A percentile compares a stretch with the other conserved stretches of the same genome.
phyloP scores from a whole-genome alignment of 2,113 vertebrate genomes.

The Zosterops borbonicus region DNA sequence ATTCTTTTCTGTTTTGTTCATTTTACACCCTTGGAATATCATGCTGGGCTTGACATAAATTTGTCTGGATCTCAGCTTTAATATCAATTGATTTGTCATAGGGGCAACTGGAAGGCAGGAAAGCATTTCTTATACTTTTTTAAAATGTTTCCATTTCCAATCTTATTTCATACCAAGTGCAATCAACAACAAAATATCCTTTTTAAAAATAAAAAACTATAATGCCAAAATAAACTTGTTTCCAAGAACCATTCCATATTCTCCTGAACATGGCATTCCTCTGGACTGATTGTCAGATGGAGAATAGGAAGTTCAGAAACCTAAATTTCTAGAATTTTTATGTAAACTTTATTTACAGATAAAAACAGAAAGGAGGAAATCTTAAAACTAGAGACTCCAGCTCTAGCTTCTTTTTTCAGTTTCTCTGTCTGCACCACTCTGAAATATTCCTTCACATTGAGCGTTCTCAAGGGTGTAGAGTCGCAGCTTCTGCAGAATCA shows the following conservation, averaged over 20 bases:
- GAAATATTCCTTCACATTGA: neutral
- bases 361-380: neutral
- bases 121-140: neutral
- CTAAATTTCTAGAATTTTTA: neutral
- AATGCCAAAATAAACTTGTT: neutral
- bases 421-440: neutral
- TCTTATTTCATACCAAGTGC: neutral
- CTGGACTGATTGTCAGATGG: neutral
- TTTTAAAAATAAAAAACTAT: neutral
- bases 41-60: neutral
- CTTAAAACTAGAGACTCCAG: neutral
- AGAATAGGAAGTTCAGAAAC: rapidly evolving
- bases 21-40: neutral
- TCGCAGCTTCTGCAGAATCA: neutral
- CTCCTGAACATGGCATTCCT: neutral
- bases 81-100: neutral
- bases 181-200: neutral
- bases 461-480: neutral
- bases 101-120: neutral
- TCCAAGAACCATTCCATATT: neutral
- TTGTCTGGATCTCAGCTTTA: neutral
- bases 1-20: neutral
- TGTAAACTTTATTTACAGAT: neutral
- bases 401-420: neutral
- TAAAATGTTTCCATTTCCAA: neutral